phyloP scores from a whole-genome alignment of 2,113 vertebrate species.

The Anolis carolinensis region DNA sequence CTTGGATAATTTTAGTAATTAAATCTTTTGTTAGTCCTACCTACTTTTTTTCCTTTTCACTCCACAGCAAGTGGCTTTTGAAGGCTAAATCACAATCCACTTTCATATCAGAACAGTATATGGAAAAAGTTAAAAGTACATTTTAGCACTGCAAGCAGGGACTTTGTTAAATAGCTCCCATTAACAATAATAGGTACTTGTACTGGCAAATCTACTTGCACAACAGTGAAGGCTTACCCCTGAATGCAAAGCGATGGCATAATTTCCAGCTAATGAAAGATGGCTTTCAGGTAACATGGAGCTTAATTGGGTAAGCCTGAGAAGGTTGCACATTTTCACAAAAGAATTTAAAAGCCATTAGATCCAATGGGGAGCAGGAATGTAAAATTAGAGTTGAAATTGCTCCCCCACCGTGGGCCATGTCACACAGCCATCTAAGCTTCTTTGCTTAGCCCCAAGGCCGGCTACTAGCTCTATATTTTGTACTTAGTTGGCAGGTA shows the following conservation, averaged over 20 bases:
- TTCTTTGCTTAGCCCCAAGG: background rate
- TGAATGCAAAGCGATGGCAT: constrained; percentile 54
- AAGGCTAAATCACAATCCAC: constrained; percentile 48
- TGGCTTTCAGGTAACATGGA: constrained; percentile 51
- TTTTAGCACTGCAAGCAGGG: constrained; percentile 50
- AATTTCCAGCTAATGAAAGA: constrained; percentile 66
- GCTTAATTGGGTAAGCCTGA: background rate
- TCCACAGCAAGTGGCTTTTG: constrained; percentile 61
- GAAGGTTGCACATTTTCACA: constrained; percentile 22
- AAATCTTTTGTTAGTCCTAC: background rate
- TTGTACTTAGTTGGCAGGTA: background rate
- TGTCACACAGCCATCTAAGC: background rate
- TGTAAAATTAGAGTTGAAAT: background rate
- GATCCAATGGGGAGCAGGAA: background rate
- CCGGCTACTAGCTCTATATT: background rate
- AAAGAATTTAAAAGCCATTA: constrained; percentile 18
- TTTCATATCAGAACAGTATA: constrained; percentile 36
- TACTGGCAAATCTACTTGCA: constrained; percentile 70
- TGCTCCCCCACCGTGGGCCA: background rate
- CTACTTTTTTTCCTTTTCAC: constrained; percentile 9
- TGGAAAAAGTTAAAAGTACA: constrained; percentile 34
- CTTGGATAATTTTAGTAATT: constrained; percentile 2
- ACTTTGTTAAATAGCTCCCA: constrained; percentile 58
- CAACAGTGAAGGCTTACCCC: constrained; percentile 62
- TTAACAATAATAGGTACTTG: constrained; percentile 58